phyloP scores from a whole-genome alignment of 2,113 vertebrate species.

The Chascanopsetta lugubris region DNA sequence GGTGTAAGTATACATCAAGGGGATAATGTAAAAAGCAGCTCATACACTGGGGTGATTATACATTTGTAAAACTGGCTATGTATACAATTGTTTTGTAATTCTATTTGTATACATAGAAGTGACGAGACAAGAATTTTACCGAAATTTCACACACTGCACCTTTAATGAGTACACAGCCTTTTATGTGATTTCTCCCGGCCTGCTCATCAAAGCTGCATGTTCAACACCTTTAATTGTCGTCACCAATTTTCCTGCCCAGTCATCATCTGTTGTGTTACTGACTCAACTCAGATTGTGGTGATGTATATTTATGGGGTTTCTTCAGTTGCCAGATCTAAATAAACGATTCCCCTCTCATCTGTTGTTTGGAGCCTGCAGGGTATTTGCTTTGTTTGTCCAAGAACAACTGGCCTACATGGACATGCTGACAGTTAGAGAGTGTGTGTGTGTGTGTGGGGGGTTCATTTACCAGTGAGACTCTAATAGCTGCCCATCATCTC shows the following conservation, averaged over 20 bases:
- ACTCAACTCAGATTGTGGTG: neutral
- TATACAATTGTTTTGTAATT: too few species aligned
- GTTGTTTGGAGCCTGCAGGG: neutral
- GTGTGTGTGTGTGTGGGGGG: too few species aligned
- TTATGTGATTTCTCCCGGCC: neutral
- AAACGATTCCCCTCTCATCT: neutral
- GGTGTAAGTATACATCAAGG: too few species aligned
- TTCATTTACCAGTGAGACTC: conserved; percentile 48
- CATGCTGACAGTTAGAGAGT: conserved; percentile 24
- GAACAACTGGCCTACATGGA: conserved; percentile 28
- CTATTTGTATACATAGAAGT: too few species aligned
- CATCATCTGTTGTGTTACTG: neutral
- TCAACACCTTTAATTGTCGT: neutral
- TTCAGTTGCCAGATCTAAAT: neutral
- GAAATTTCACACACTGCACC: too few species aligned
- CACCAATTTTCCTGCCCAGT: neutral
- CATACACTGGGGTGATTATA: too few species aligned
- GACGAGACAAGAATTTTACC: too few species aligned
- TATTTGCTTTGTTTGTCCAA: conserved; percentile 43
- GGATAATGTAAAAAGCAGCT: too few species aligned
- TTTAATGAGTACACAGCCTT: too few species aligned
- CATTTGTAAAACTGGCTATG: too few species aligned
- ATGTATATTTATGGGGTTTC: neutral
- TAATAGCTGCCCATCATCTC: conserved; percentile 60
- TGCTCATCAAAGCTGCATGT: too few species aligned